Evolutionary conservation across 2,888 invertebrate genomes (phyloP).

Genomic region (Drosophila ustulata): DNA sequence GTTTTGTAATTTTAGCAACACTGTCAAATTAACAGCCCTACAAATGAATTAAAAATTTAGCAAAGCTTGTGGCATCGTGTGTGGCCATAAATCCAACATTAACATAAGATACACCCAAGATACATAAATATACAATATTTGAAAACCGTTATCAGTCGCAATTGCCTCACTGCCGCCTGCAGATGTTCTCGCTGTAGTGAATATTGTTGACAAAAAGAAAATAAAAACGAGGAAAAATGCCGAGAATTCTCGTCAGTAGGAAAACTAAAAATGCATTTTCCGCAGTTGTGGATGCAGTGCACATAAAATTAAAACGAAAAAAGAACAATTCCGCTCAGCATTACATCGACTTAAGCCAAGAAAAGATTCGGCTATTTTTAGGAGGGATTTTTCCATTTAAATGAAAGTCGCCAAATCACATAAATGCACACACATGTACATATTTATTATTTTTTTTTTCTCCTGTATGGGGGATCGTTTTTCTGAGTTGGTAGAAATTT

Average conservation of each 20-base stretch:
- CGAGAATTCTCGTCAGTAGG: background rate
- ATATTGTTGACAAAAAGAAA: conserved; percentile 20
- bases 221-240: background rate
- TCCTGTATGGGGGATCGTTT: background rate
- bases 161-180: conserved; percentile 44
- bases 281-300: conserved; percentile 28
- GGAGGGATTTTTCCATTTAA: conserved; percentile 11
- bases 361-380: conserved; percentile 40
- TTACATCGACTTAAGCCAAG: conserved; percentile 38
- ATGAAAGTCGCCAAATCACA: conserved; percentile 28
- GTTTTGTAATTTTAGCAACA: no score
- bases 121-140: conserved; percentile 37
- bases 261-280: conserved; percentile 54
- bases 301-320: conserved; percentile 23
- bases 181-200: conserved; percentile 36
- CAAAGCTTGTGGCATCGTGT: no score
- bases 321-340: conserved; percentile 32
- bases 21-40: no score
- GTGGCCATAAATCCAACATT: conserved; percentile 43
- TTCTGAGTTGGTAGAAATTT: background rate
- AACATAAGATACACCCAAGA: conserved; percentile 8
- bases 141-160: conserved; percentile 66
- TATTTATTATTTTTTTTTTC: conserved; percentile 6
- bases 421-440: conserved; percentile 13
- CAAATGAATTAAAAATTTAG: no score